Evolutionary conservation across 1,140 invertebrate species (phyloP).

Genomic region (Drosophila lacteicornis): DNA sequence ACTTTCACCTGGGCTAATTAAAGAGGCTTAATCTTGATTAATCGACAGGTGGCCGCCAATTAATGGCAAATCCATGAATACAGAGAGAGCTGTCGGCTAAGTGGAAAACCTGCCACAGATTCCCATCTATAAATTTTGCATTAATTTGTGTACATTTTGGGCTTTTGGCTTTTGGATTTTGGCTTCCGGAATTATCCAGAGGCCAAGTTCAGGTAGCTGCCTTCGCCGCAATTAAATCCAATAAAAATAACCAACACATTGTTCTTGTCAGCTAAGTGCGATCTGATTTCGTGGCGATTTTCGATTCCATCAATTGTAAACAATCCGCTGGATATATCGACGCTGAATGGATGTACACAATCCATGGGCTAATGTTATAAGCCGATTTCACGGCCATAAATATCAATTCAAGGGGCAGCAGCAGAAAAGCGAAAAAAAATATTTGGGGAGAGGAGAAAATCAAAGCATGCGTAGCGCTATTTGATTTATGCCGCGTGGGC

Average conservation of each 20-base stretch:
- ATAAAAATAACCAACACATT: constrained; percentile 72
- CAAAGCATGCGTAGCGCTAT: constrained; percentile 36
- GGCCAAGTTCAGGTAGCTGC: constrained; percentile 59
- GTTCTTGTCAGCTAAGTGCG: constrained; percentile 37
- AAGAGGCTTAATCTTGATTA: constrained; percentile 34
- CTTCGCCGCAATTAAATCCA: constrained; percentile 37
- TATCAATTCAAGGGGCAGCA: constrained; percentile 52
- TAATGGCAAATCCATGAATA: constrained; percentile 42
- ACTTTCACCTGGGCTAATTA: constrained; percentile 21
- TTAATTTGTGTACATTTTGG: background rate
- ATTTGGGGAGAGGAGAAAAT: constrained; percentile 43
- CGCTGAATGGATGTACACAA: background rate
- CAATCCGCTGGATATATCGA: constrained; percentile 19
- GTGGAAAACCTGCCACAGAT: constrained; percentile 3
- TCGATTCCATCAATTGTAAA: constrained; percentile 42
- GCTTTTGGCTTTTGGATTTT: background rate
- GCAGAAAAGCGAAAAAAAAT: constrained; percentile 16
- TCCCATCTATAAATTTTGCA: constrained; percentile 20
- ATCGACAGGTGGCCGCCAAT: constrained; percentile 30
- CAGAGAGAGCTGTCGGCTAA: constrained; percentile 13
- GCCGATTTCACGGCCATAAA: constrained; percentile 73
- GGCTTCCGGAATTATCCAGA: background rate
- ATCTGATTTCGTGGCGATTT: constrained; percentile 37
- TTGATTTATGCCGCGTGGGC: constrained; percentile 66
- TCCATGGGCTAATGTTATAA: constrained; percentile 57